Evolutionary conservation across 2,113 vertebrate genomes (phyloP).

Genomic region (Phasianus colchicus): DNA sequence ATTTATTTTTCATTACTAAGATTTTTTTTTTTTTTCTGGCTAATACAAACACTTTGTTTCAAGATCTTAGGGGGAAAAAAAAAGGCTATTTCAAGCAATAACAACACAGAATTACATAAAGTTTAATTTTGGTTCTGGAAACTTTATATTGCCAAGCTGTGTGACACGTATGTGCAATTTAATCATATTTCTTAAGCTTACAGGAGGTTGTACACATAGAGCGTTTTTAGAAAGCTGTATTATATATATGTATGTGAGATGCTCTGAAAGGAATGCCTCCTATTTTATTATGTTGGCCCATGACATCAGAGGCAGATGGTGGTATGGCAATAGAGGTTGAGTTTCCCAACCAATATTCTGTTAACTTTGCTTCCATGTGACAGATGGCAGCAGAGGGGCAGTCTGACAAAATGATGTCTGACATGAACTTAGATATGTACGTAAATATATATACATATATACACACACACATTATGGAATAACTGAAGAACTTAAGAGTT

Average conservation of each 20-base stretch:
- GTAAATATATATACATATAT: too few relatives aligned
- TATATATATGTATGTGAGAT: not conserved
- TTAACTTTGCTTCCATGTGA: too few relatives aligned
- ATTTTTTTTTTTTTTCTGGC: not conserved
- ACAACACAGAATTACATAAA: not conserved
- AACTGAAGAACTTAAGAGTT: slow-evolving; percentile 26
- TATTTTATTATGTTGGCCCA: too few relatives aligned
- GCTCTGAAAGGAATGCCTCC: too few relatives aligned
- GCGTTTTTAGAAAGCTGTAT: not conserved
- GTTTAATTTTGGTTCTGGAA: not conserved
- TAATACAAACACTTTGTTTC: not conserved
- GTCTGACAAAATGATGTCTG: too few relatives aligned
- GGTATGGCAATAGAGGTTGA: too few relatives aligned
- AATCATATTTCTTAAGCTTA: not conserved
- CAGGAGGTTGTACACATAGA: not conserved
- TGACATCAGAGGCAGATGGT: too few relatives aligned
- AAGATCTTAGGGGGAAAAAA: not conserved
- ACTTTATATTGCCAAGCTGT: not conserved
- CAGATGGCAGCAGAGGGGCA: too few relatives aligned
- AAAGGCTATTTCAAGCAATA: not conserved
- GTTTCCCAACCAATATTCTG: too few relatives aligned
- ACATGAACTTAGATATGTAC: too few relatives aligned
- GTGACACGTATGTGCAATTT: not conserved
- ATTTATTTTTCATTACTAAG: not conserved
- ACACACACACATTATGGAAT: not conserved